Evolutionary conservation across 2,113 vertebrate genomes (phyloP), one percentile per base, ranked within the genome.

Genomic region (Mastomys natalensis): DNA sequence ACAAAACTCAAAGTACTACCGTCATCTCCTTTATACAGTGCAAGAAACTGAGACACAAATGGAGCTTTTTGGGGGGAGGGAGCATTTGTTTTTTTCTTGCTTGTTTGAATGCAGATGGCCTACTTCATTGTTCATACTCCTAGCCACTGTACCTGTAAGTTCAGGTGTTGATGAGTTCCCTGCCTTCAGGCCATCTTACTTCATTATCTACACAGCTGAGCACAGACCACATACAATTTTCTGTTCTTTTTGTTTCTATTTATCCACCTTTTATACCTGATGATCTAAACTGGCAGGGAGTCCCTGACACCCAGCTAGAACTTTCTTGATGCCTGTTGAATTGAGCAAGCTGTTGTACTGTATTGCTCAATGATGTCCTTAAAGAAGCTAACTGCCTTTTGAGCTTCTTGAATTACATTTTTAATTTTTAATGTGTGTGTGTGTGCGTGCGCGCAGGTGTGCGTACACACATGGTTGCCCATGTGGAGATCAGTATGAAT

Each of bases 291-390:
- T 24, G 66, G 55, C 22, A 17, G 84, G 58, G 82, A 85, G 70
- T 45, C 22, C 74, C 82, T 55, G 7, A 70, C 43, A 58, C 58
- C 80, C 31, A 86, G 16, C 12, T 72, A 43, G 92, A 66, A 43
- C 51, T 93, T 85, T 21, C 66, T 74, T 87, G 81, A 72, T 51
- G 24, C 51, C 77, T 87, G 31, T 58, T 62, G 87, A 95, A 34
- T 31, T 51, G 48, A 87, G n/a, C 60, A 64, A 87, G 66, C 53
- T 40, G 2, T 43, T 58, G 80, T 70, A 6, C 48, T n/a, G 2
- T 70, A 9, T 58, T 53, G 26, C 10, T 29, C 70, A 73, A 0
- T 21, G 78, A 66, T 77, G 62, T n/a, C 66, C 82, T 55, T 48
- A 87, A 81, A 90, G 82, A 91, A 86, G 16, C 74, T 4, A 62